Base-by-base conservation (phyloP, 2,797 vertebrate species). In the Macrochelys suwanniensis region DNA sequence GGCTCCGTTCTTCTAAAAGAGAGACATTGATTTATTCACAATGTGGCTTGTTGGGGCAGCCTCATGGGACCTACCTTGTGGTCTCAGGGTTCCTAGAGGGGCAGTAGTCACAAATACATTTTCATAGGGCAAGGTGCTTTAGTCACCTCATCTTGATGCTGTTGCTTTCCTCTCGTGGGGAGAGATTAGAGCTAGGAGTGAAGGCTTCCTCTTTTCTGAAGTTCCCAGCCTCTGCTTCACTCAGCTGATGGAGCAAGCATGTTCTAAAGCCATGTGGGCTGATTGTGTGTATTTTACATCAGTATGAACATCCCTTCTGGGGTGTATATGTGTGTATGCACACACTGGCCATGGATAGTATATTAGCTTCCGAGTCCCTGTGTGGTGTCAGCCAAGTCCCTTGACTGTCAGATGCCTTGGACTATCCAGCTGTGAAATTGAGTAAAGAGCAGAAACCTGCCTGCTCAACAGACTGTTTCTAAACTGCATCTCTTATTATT, bases 391-490 rank as follows among this genome's bases (percentile, higher is more conserved):
- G 37, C 33, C 28, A 19, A 68, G 42, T 50, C 42, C 80, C 57
- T 28, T 11, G 33, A n/a, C 4, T 31, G 1, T 1, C 10, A 15
- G 3, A 26, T n/a, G 47, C 33, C 7, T 16, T 54, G 26, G 47
- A 11, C 10, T 5, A 79, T 2, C 9, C 12, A 1, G 2, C 65
- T 33, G 16, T 26, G 57, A n/a, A 50, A n/a, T 1, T 0, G 2
- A 3, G 23, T 11, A 13, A 28, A 21, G 3, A 21, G 59, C 77
- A 42, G 51, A 10, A 42, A 28, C 1, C 61, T 12, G 45, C 4
- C 12, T 11, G 17, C 19, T 4, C 2, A 71, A 71, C 54, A 13
- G 31, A 0, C 3, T n/a, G 9, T 28, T 77, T 77, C 45, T 77
- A 49, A 77, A 49, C 25, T 49, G 42, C 37, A 25, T 76, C 71